Evolutionary conservation across 1,140 invertebrate genomes (phyloP).

Genomic region (Anthonomus grandis): DNA sequence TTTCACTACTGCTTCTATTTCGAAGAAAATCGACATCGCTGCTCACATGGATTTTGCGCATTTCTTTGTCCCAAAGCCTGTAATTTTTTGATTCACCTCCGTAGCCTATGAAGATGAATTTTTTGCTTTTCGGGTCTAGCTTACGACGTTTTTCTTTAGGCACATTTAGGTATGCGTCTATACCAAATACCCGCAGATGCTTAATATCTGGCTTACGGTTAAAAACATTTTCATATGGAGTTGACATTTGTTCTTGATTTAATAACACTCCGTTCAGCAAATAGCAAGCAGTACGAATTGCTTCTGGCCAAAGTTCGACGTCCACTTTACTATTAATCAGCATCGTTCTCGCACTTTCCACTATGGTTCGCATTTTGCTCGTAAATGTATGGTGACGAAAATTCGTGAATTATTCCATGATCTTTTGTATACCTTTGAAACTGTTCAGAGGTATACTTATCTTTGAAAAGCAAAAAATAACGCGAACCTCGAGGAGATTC

Average conservation of each 20-base stretch:
- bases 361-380: constrained; percentile 48
- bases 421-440: too few relatives aligned
- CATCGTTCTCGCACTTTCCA: constrained; percentile 45
- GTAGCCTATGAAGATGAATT: constrained; percentile 29
- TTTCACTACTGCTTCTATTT: too few relatives aligned
- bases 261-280: constrained; percentile 31
- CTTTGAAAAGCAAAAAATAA: too few relatives aligned
- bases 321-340: constrained; percentile 42
- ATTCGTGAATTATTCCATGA: constrained; percentile 28
- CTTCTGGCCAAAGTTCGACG: constrained; percentile 51
- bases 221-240: constrained; percentile 25
- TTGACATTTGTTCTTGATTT: constrained; percentile 9
- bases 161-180: constrained; percentile 29
- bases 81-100: constrained; percentile 15
- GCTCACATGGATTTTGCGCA: constrained; percentile 30
- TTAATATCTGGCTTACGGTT: constrained; percentile 20
- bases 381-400: constrained; percentile 38
- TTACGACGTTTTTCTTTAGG: constrained; percentile 21
- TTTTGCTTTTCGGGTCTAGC: constrained; percentile 18
- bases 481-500: too few relatives aligned
- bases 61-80: constrained; percentile 29
- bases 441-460: too few relatives aligned
- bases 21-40: constrained; percentile 42
- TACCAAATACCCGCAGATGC: constrained; percentile 40
- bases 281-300: constrained; percentile 46